Evolutionary conservation across 2,888 invertebrate genomes (phyloP).

Genomic region (Synergus gifuensis): DNA sequence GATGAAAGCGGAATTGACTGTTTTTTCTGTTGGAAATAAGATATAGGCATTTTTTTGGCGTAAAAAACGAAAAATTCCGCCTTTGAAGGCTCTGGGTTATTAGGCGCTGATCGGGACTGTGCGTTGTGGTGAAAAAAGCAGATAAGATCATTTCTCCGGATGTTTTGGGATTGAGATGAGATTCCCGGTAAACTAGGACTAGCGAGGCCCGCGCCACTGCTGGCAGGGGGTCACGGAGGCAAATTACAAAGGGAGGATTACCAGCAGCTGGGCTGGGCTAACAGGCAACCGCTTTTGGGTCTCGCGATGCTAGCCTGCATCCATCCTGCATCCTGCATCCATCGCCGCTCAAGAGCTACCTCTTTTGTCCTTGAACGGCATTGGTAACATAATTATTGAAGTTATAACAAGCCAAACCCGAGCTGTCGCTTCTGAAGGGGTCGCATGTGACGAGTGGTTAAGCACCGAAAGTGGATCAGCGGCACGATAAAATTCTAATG

Average conservation of each 20-base stretch:
- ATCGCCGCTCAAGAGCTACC: slow-evolving; percentile 67
- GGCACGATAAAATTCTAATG: slow-evolving; percentile 53
- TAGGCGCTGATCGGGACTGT: slow-evolving; percentile 25
- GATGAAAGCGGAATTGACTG: not conserved
- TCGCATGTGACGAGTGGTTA: slow-evolving; percentile 66
- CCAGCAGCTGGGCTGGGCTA: slow-evolving; percentile 76
- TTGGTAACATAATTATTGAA: slow-evolving; percentile 78
- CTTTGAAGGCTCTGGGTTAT: slow-evolving; percentile 16
- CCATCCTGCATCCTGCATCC: slow-evolving; percentile 45
- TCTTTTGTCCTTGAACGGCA: slow-evolving; percentile 75
- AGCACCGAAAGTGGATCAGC: slow-evolving; percentile 53
- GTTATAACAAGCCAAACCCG: slow-evolving; percentile 77
- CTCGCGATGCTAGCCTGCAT: slow-evolving; percentile 50
- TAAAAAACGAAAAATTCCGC: slow-evolving; percentile 15
- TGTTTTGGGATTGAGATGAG: slow-evolving; percentile 36
- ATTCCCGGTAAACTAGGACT: slow-evolving; percentile 30
- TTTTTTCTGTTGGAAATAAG: not conserved
- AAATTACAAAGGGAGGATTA: slow-evolving; percentile 78
- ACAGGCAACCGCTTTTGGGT: slow-evolving; percentile 43
- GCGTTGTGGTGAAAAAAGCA: not conserved
- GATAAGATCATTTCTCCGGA: slow-evolving; percentile 37
- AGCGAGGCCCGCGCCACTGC: slow-evolving; percentile 70
- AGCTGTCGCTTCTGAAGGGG: slow-evolving; percentile 66
- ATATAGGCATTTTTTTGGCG: not conserved
- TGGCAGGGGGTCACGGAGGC: slow-evolving; percentile 73